Evolutionary conservation across 2,113 vertebrate species (phyloP), one percentile per base, ranked within the genome.

Genomic region (Zapus hudsonius): DNA sequence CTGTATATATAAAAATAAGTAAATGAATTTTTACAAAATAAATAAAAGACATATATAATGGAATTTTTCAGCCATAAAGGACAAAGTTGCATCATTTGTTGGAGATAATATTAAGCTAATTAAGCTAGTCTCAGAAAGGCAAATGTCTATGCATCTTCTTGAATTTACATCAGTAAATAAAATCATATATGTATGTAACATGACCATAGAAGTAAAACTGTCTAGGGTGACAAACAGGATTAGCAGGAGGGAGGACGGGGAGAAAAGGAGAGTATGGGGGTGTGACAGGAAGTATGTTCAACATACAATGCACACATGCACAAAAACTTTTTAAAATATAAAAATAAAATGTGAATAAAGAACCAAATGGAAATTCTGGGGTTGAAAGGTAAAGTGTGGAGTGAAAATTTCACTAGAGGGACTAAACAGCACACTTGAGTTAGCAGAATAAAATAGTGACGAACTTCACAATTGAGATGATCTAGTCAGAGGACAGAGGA

Each of bases 361-460:
- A 67, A 67, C 29, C 31, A 93, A 87, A 52, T 61, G 88, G 22
- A 85, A 57, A 79, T 85, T 74, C 36, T 85, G 20, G 20, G 80
- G 25, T 73, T 78, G 27, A 61, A 79, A 89, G 25, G 31, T 75
- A 52, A 47, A 75, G 47, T 83, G 63, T 25, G 47, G 70, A 91
- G 20, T 74, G 8, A 75, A 74, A 81, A 85, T 36, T 38, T 78
- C 33, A 47, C 7, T 29, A 87, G 36, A 84, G 27, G 38, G 17
- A 5, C 33, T 66, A 19, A 79, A 89, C 15, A 81, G 40, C 59
- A 86, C 31, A 64, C 81, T 69, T 74, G 11, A 44, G 2, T 29
- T 81, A 57, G 36, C 61, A 78, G 64, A 84, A 83, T 47, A 69
- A 90, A 73, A 13, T 59, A 59, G 59, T 11, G 44, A 9, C 78